Base-by-base conservation (phyloP, 2,797 vertebrate species). In the Gallinago nigripennis region DNA sequence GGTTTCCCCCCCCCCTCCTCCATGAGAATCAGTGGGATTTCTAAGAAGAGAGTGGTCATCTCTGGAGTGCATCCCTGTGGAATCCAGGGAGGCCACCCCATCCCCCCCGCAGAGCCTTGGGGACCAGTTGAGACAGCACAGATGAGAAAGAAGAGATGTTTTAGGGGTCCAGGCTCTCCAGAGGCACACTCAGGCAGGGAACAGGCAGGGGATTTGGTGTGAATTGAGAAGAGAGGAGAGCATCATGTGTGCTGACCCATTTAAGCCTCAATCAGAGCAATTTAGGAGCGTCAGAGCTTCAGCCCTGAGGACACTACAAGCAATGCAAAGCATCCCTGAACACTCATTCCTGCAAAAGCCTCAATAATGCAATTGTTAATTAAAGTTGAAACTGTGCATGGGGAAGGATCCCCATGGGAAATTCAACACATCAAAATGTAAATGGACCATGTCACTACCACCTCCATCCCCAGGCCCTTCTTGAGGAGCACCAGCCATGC, bases 21-120 rank as follows among this genome's bases (percentile, higher is more conserved):
- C 33, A 8, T 45, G 25, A 30, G 61, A 61, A 65, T 88, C 91
- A 94, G 54, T 54, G 41, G 25, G 21, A 81, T 92, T 96, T 91
- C 95, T 95, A 84, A 94, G 95, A 92, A 96, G 78, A 71, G 33
- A 39, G 35, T 79, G 51, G 41, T 96, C 88, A 96, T 90, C 33
- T 61, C 88, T 56, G 30, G 87, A 94, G 46, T 20, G 12, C 30
- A 61, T 46, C 65, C 24, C 41, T 46, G 20, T 4, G 37, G 35
- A 24, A 79, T 72, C 64, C 31, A 58, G 25, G 23, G 45, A 72
- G 43, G 57, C 75, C 65, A 11, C 25, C 21, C 46, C 72, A 69
- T 25, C 23, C 28, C 14, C 16, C 79, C 20, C 0, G 0, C 2
- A 43, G 24, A 93, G 19, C 28, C 69, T 53, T 4, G 1, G n/a